These are phyloP conservation scores for Aporophyla lueneburgensis DNA, from an alignment of 2,888 invertebrate genomes.

Conservation along the genomic window DNA sequence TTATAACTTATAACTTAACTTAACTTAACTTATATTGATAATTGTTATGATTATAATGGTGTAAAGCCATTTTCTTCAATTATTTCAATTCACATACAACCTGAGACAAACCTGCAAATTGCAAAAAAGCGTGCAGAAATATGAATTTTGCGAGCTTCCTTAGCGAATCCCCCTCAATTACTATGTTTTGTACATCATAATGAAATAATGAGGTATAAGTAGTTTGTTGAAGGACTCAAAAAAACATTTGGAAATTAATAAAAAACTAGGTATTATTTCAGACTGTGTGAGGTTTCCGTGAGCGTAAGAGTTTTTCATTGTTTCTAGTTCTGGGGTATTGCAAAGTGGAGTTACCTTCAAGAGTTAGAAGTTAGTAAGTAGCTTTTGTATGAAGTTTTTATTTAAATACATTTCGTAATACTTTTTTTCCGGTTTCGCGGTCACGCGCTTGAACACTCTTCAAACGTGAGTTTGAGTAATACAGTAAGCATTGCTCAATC, in stretches of 20 bases:
- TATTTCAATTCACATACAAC: too few species aligned
- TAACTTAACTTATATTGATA: too few species aligned
- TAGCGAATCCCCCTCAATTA: too few species aligned
- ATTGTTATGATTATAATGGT: too few species aligned
- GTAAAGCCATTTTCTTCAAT: too few species aligned
- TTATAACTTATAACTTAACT: too few species aligned
- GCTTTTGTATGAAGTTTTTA: conserved; percentile 21
- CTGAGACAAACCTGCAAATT: too few species aligned
- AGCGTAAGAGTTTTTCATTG: not conserved
- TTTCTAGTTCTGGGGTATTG: conserved; percentile 4
- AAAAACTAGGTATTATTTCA: not conserved
- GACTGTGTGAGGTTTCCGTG: conserved; percentile 15
- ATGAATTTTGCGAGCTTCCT: too few species aligned
- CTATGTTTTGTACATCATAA: not conserved
- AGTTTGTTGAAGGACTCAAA: not conserved
- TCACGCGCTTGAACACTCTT: conserved; percentile 10
- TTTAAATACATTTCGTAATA: conserved; percentile 9
- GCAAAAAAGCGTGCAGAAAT: too few species aligned
- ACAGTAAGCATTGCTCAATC: too few species aligned
- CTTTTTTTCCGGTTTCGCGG: conserved; percentile 32
- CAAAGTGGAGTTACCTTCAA: not conserved
- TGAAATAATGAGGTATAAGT: not conserved
- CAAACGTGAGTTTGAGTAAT: conserved; percentile 37
- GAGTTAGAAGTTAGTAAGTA: conserved; percentile 6
- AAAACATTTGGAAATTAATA: not conserved